phyloP scores from a whole-genome alignment of 2,113 vertebrate genomes.

The Sitta europaea region DNA sequence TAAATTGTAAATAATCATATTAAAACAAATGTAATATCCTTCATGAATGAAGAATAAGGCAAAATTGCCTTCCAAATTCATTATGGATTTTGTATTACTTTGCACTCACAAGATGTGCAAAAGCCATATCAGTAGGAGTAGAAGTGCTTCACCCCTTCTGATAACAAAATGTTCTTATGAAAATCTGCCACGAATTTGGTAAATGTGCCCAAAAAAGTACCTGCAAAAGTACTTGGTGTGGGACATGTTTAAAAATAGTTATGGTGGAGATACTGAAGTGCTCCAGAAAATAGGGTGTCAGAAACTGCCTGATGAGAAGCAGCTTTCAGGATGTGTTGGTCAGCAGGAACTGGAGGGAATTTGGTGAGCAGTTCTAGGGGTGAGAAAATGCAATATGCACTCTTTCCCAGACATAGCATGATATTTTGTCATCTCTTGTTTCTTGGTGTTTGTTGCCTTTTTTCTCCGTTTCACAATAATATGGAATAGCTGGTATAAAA shows the following conservation, averaged over 20 bases:
- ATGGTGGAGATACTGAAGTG: background rate
- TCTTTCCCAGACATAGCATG: background rate
- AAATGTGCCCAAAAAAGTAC: background rate
- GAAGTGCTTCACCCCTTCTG: background rate
- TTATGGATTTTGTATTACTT: background rate
- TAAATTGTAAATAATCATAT: background rate
- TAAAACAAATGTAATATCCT: background rate
- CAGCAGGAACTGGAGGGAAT: background rate
- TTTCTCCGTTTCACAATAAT: background rate
- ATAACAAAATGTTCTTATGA: background rate
- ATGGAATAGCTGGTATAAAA: background rate
- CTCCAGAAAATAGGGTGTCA: background rate
- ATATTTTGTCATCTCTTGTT: background rate
- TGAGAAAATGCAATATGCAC: background rate
- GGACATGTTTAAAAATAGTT: background rate
- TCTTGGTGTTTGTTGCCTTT: background rate
- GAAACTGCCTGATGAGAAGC: background rate
- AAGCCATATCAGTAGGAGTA: background rate
- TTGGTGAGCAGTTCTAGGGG: background rate
- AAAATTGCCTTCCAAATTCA: background rate
- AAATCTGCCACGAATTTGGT: background rate
- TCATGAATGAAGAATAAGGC: background rate
- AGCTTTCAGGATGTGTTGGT: background rate
- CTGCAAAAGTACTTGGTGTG: accelerated
- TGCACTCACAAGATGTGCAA: background rate